These are phyloP conservation scores for Epinephelus coioides DNA, from an alignment of 2,797 vertebrate genomes.

Conservation along the genomic window DNA sequence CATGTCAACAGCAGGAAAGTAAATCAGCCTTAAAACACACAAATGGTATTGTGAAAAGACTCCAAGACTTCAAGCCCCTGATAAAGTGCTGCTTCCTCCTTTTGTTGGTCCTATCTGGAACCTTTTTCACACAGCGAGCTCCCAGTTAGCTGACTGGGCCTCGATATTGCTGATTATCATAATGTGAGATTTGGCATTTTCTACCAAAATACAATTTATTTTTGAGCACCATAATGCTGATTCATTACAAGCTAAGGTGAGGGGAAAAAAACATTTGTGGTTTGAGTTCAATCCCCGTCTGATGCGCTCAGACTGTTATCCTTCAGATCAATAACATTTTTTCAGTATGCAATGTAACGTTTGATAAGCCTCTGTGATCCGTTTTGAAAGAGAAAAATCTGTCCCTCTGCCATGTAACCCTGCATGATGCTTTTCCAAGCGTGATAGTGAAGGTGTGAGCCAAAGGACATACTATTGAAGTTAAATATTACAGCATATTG, in stretches of 20 bases:
- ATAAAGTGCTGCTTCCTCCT: constrained; percentile 8
- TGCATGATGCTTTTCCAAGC: constrained; percentile 4
- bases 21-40: constrained; percentile 3
- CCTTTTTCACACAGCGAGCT: neutral
- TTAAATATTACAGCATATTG: neutral
- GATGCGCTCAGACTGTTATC: neutral
- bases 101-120: neutral
- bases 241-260: neutral
- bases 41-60: neutral
- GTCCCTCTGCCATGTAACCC: neutral
- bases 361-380: neutral
- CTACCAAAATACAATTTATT: neutral
- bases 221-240: neutral
- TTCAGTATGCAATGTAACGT: neutral
- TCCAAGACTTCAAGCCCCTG: neutral
- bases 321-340: neutral
- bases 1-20: neutral
- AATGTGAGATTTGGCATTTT: neutral
- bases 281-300: neutral
- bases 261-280: neutral
- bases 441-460: neutral
- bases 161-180: neutral
- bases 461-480: neutral
- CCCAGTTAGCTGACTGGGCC: neutral
- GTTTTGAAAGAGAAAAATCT: constrained; percentile 1